phyloP scores from a whole-genome alignment of 53 echinoderm and acorn worm genomes.

The Temnopleurus reevesii region DNA sequence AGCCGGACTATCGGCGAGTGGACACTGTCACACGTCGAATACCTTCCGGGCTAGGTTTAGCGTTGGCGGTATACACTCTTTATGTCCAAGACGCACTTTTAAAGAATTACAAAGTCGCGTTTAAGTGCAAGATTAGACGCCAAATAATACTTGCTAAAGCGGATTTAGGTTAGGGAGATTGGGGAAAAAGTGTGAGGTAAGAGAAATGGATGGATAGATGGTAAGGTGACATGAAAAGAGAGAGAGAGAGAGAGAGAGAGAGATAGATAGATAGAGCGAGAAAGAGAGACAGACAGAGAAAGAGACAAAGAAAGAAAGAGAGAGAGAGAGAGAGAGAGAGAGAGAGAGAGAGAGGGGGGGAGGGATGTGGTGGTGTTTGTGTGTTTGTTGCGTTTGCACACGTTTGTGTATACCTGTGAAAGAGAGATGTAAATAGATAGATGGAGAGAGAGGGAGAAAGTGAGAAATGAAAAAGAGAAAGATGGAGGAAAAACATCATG shows the following conservation, averaged over 20 bases:
- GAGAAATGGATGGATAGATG: background rate
- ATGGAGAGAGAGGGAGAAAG: no score
- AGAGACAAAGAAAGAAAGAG: background rate
- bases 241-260: background rate
- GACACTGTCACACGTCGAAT: background rate
- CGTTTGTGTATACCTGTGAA: no score
- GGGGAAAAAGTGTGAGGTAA: background rate
- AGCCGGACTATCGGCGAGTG: background rate
- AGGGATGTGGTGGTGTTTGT: no score
- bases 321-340: background rate
- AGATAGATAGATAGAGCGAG: background rate
- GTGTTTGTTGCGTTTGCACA: no score
- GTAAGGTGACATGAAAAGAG: background rate
- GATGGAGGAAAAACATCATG: no score
- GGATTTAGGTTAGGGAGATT: constrained; percentile 16
- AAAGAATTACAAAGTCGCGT: background rate
- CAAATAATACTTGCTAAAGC: constrained; percentile 28
- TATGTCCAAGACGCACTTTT: no score
- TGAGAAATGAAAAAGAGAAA: no score
- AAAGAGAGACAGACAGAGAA: no score
- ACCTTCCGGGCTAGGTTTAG: background rate
- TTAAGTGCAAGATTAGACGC: constrained; percentile 38
- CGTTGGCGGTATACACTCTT: background rate
- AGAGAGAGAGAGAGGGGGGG: background rate
- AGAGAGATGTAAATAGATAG: no score